A percentile compares a stretch with the other conserved stretches of the same genome.
These are phyloP conservation scores for Magallana gigas DNA, from an alignment of 1,140 invertebrate species.

Conservation along the genomic window DNA sequence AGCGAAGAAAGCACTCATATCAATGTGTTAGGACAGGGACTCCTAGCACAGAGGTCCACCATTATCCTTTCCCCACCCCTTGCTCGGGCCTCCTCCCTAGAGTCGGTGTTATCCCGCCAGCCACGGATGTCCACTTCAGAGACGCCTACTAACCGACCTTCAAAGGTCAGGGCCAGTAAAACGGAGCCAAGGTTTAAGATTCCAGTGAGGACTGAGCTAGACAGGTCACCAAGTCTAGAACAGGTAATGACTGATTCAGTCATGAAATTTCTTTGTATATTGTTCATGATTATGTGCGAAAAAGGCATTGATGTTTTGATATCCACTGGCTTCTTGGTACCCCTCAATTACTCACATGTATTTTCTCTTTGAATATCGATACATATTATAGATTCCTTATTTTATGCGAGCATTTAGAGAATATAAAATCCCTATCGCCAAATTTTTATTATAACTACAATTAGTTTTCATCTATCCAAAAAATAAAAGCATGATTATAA, in stretches of 20 bases:
- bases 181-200: constrained; percentile 15
- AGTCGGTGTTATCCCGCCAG: neutral
- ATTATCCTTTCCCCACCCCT: neutral
- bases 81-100: neutral
- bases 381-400: no score
- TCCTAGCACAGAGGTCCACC: neutral
- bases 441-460: no score
- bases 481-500: no score
- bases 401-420: no score
- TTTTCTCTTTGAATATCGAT: no score
- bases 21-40: neutral
- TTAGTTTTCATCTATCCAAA: no score
- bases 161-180: neutral
- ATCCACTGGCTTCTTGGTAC: no score
- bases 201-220: neutral
- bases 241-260: neutral
- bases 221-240: neutral
- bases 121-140: neutral
- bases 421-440: no score
- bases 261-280: no score
- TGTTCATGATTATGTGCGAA: no score
- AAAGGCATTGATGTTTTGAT: no score
- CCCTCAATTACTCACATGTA: no score
- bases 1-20: neutral
- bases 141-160: neutral